Conservation (phyloP, 2,113 vertebrate species). For the Hemicordylus capensis region DNA sequence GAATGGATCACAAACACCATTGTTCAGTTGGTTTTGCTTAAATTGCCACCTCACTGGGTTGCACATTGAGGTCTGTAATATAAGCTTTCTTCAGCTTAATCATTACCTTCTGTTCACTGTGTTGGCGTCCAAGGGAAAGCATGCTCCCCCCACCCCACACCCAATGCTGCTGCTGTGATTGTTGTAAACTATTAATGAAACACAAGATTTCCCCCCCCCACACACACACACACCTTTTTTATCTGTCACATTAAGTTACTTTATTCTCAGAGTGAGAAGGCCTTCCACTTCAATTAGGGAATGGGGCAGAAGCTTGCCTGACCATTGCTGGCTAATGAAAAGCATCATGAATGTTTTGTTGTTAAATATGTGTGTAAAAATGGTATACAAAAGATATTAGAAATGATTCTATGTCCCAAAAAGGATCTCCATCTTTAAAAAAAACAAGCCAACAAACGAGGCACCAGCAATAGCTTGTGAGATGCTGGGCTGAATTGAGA, state of each 20-base stretch:
- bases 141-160: neutral
- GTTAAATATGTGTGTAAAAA: no score
- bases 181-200: constrained; percentile 1
- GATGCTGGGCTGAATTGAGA: no score
- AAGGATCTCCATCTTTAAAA: no score
- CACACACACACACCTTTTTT: no score
- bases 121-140: neutral
- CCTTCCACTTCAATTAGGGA: neutral
- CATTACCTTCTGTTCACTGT: neutral
- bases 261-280: neutral
- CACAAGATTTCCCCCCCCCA: neutral
- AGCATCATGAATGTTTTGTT: no score
- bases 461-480: no score
- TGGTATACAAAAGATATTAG: no score
- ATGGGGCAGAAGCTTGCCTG: neutral
- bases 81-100: neutral
- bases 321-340: neutral
- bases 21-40: neutral
- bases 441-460: no score
- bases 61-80: neutral
- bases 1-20: neutral
- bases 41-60: neutral
- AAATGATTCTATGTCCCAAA: no score
- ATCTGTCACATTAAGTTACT: neutral
- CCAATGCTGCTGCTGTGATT: neutral